A percentile compares a stretch with the other conserved stretches of the same genome.
These are phyloP conservation scores for Pollachius pollachius DNA, from an alignment of 2,113 vertebrate genomes.

Conservation along the genomic window DNA sequence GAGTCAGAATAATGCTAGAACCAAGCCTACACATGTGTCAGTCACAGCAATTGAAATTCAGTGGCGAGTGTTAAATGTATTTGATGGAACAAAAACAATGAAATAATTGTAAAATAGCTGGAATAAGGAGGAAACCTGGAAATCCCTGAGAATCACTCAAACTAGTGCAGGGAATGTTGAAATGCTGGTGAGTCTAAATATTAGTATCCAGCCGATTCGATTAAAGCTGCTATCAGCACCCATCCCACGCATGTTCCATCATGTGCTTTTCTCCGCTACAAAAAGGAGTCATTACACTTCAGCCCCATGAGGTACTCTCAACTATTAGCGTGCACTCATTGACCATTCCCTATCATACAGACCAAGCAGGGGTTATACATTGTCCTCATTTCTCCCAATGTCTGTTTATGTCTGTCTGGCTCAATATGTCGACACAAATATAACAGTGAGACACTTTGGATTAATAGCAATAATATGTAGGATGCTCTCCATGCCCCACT, in stretches of 20 bases:
- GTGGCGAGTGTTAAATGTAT: neutral
- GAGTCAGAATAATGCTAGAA: neutral
- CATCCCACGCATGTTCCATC: neutral
- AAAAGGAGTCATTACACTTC: neutral
- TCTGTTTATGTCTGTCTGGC: no score
- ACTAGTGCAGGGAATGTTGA: neutral
- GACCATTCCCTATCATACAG: no score
- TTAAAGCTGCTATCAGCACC: neutral
- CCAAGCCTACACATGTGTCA: neutral
- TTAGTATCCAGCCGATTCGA: neutral
- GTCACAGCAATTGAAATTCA: neutral
- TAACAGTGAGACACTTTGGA: no score
- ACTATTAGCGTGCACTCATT: no score
- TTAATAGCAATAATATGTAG: no score
- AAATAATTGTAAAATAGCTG: constrained; percentile 20
- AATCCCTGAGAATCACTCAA: neutral
- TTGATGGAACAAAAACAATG: neutral
- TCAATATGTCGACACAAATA: no score
- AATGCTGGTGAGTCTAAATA: neutral
- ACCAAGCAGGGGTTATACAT: no score
- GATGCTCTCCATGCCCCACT: no score
- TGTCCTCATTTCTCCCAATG: no score
- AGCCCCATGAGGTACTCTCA: no score
- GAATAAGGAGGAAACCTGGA: neutral
- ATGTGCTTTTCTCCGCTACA: neutral